Conservation (phyloP, 2,113 vertebrate genomes). For the Ailurus styani region DNA sequence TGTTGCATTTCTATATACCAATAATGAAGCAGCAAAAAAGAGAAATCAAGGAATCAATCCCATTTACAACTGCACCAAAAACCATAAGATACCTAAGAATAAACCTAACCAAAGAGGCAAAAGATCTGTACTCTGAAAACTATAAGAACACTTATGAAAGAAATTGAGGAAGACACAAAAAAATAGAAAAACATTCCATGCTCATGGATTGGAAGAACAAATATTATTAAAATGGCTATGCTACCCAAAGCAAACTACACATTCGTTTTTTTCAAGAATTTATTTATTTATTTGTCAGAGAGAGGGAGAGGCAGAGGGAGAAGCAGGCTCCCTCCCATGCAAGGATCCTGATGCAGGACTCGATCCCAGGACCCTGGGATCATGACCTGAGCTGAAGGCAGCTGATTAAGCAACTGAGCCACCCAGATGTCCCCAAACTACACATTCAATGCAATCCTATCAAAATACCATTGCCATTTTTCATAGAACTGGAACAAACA, state of each 20-base stretch:
- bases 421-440: too few relatives aligned
- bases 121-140: neutral
- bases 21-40: neutral
- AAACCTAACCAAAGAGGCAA: neutral
- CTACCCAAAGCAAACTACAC: neutral
- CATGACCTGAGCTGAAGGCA: too few relatives aligned
- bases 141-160: neutral
- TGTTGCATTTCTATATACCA: neutral
- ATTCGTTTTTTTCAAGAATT: too few relatives aligned
- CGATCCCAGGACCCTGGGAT: too few relatives aligned
- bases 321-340: too few relatives aligned
- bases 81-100: neutral
- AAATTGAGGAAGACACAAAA: neutral
- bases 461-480: neutral
- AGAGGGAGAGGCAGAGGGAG: too few relatives aligned
- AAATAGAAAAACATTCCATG: neutral
- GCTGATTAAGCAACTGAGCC: too few relatives aligned
- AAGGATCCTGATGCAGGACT: too few relatives aligned
- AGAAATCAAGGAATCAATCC: neutral
- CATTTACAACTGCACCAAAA: neutral
- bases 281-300: too few relatives aligned
- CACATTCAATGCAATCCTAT: neutral
- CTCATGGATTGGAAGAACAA: neutral
- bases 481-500: neutral
- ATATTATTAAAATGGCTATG: neutral